Evolutionary conservation across 2,113 vertebrate species (phyloP).

Genomic region (Thymallus thymallus): DNA sequence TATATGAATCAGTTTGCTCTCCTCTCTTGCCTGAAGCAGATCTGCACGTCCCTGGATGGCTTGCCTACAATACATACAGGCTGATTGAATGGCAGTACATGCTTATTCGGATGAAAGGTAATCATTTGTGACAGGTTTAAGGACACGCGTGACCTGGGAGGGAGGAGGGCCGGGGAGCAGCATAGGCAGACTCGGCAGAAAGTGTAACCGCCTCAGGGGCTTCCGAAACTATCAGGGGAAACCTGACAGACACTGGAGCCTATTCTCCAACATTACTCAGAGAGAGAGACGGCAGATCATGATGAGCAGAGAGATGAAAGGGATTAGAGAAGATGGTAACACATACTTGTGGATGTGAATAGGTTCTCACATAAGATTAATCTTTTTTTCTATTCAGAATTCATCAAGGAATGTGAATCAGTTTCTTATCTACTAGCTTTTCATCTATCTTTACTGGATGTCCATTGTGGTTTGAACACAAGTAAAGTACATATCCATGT

Average conservation of each 20-base stretch:
- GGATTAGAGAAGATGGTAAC: background rate
- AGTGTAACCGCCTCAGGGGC: slow-evolving; percentile 27
- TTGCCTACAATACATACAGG: slow-evolving; percentile 11
- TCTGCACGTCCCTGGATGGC: slow-evolving; percentile 11
- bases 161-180: slow-evolving; percentile 23
- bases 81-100: slow-evolving; percentile 34
- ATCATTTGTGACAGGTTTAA: slow-evolving; percentile 53
- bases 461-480: no score
- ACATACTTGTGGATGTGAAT: no score
- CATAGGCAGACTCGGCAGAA: no score
- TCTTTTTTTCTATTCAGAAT: no score
- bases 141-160: slow-evolving; percentile 37
- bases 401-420: no score
- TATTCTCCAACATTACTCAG: background rate
- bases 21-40: slow-evolving; percentile 37
- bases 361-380: no score
- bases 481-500: no score
- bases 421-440: no score
- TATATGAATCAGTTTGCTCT: slow-evolving; percentile 40
- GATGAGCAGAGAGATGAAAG: background rate
- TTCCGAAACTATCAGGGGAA: slow-evolving; percentile 39
- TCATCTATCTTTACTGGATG: no score
- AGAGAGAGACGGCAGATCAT: slow-evolving; percentile 17
- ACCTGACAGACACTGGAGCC: slow-evolving; percentile 36
- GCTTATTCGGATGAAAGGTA: slow-evolving; percentile 33